phyloP scores from a whole-genome alignment of 2,888 invertebrate genomes.

The Drosophila mimica region DNA sequence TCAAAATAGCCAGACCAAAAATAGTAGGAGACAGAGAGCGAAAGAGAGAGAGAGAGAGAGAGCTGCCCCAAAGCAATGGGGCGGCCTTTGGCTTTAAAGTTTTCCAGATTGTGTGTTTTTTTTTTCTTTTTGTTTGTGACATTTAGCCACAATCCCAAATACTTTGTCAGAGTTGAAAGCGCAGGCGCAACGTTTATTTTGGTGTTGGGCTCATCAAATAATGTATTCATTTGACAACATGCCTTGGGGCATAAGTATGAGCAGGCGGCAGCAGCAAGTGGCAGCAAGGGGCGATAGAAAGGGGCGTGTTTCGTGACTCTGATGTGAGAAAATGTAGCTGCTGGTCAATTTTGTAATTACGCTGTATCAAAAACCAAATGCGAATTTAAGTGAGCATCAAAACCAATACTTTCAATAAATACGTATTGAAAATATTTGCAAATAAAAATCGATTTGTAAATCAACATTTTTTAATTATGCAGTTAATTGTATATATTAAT shows the following conservation, averaged over 20 bases:
- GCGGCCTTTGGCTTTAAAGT: conserved; percentile 65
- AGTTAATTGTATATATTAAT: too few relatives aligned
- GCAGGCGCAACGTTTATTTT: conserved; percentile 49
- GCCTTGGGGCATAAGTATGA: conserved; percentile 25
- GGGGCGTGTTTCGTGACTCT: conserved; percentile 7
- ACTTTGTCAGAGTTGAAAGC: conserved; percentile 67
- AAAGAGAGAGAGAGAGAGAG: conserved; percentile 13
- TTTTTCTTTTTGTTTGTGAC: conserved; percentile 24
- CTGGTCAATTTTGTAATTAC: conserved; percentile 64
- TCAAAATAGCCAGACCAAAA: conserved; percentile 24
- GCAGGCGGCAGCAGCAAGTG: not conserved
- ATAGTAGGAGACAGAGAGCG: not conserved
- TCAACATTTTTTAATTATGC: not conserved
- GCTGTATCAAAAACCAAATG: conserved; percentile 52
- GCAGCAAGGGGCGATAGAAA: conserved; percentile 2
- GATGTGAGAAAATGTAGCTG: conserved; percentile 52
- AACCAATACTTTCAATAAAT: not conserved
- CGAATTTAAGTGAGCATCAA: conserved; percentile 12
- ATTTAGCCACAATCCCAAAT: conserved; percentile 60
- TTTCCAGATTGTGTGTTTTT: conserved; percentile 19
- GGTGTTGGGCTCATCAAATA: conserved; percentile 44
- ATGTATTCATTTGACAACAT: conserved; percentile 42
- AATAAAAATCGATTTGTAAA: conserved; percentile 17
- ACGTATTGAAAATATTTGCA: not conserved
- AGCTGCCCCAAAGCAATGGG: conserved; percentile 31